Base-by-base conservation (phyloP, 2,113 vertebrate genomes). In the Emydura subglobosa region DNA sequence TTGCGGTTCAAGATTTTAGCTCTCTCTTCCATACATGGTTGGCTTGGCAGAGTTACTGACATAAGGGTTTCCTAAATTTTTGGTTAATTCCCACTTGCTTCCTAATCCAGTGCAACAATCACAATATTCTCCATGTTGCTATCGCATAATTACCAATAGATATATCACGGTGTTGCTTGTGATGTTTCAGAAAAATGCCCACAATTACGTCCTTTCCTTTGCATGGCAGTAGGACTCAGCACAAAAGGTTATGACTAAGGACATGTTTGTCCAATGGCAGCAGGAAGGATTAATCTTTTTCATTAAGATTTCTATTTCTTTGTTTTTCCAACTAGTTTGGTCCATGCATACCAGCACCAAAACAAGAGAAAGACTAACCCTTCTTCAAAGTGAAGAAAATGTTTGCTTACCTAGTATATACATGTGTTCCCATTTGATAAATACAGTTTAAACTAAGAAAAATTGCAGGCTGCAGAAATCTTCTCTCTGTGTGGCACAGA, bases 391-490 rank as follows among this genome's bases (percentile, higher is more conserved):
- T 65, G 59, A 5, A 54, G 47, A 42, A 87, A 78, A 84, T 91
- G 7, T 95, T 97, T 96, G 68, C 68, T 96, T 85, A 93, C 92
- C 85, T 94, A 88, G 61, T 79, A 11, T 39, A 94, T 92, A 86
- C 91, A 94, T 96, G 74, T 96, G 95, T 96, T 97, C 94, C 53
- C n/a, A 86, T 93, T 96, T 96, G 94, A 97, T 97, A 98, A 96
- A 97, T 87, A 55, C 14, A 44, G 5, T 87, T 95, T 83, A 93
- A 93, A 94, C 76, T 76, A 83, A 90, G 92, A 93, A 85, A 90
- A 97, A 94, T 50, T 0, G 2, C 83, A 87, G 86, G 83, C 83
- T 90, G 59, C 79, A 89, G 91, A 85, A 97, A 85, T 83, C 88
- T 88, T 54, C 84, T 82, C 55, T 93, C 79, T 82, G 68, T 91